A percentile compares a stretch with the other conserved stretches of the same genome.
These are phyloP conservation scores for Sus scrofa DNA, from an alignment of 2,113 vertebrate genomes.

Conservation along the genomic window DNA sequence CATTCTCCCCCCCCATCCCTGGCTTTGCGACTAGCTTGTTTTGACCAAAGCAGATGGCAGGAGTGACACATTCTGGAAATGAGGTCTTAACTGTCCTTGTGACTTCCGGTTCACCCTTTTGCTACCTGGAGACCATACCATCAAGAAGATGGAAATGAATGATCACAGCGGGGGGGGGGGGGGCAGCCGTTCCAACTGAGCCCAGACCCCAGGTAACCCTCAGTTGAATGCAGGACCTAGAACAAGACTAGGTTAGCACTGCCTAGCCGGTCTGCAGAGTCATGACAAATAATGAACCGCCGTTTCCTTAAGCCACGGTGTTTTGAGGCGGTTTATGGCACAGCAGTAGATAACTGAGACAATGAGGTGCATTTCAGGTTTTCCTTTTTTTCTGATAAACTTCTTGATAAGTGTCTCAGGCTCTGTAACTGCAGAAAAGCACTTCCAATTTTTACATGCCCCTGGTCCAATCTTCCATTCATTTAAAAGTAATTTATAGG, in stretches of 20 bases:
- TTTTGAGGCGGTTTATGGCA: not conserved
- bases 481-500: constrained; percentile 26
- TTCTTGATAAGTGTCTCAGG: constrained; percentile 8
- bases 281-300: not conserved
- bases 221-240: not conserved
- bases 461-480: not conserved
- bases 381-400: constrained; percentile 12
- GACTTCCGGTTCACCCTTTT: not conserved
- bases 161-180: not conserved
- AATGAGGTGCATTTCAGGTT: not conserved
- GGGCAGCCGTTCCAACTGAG: not conserved
- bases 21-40: not conserved
- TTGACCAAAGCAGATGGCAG: not conserved
- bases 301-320: not conserved
- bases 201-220: not conserved
- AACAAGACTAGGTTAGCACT: not conserved
- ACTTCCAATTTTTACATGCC: not conserved
- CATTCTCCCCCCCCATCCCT: not conserved
- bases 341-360: not conserved
- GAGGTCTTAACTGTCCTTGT: not conserved
- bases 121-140: not conserved
- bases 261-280: too few species aligned
- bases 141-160: not conserved
- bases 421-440: constrained; percentile 15
- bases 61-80: not conserved